Base-by-base conservation (phyloP, 2,797 vertebrate species). In the Heterohyrax brucei region DNA sequence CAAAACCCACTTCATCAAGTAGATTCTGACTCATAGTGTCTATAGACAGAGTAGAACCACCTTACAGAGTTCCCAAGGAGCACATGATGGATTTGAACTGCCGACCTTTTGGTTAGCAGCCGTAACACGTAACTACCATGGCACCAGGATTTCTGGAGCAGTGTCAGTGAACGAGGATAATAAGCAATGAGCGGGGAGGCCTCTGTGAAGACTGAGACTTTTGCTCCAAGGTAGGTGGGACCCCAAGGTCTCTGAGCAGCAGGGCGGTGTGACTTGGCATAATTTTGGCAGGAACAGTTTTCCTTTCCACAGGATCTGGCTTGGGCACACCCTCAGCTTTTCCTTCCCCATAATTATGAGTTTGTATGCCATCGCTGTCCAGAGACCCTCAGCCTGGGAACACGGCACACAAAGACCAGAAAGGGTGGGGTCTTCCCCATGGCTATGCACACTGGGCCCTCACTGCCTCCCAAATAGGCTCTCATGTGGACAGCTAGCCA, bases 391-490 rank as follows among this genome's bases (percentile, higher is more conserved):
- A 2, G n/a, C 70, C 73, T 2, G 2, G 22, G 73, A 44, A 46
- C 73, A 22, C 1, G 39, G 19, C 61, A 39, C 50, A 70, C 66
- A 72, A 44, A 78, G 53, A 22, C 8, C 12, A 30, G 10, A 46
- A 53, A 68, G 64, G 72, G 26, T 2, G n/a, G 39, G 10, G 81
- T 62, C 9, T n/a, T 18, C 62, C 22, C 62, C 62, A 28, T 10
- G 62, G 24, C 39, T 61, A 21, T 61, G 16, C 0, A n/a, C 61
- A 3, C 62, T 30, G 24, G 0, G 5, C 26, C 33, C 14, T 39
- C 0, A 0, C 18, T 16, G 19, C 0, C 16, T 22, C 44, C 8
- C 5, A 53, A 10, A 10, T 16, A 22, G 53, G 64, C 78, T 4
- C 19, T 4, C 6, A n/a, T 10, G 70, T 53, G 28, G 16, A 28